These are phyloP conservation scores for Ceratosolen solmsi DNA, from an alignment of 1,140 invertebrate genomes.

Conservation along the genomic window DNA sequence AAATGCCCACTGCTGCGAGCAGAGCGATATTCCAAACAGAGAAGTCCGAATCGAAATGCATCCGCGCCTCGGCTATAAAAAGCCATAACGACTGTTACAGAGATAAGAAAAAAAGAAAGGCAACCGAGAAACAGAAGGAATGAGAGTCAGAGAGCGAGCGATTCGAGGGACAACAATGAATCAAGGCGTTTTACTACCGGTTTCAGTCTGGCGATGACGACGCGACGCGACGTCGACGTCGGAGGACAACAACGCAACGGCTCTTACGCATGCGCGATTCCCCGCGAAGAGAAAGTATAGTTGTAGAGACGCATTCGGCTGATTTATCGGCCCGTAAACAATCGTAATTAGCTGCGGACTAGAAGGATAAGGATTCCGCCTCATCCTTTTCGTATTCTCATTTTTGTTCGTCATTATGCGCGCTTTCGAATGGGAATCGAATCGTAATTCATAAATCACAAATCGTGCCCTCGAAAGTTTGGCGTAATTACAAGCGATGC, in stretches of 20 bases:
- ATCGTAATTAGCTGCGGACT: slow-evolving; percentile 52
- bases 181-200: slow-evolving; percentile 41
- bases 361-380: slow-evolving; percentile 27
- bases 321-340: slow-evolving; percentile 54
- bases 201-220: slow-evolving; percentile 23
- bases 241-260: slow-evolving; percentile 49
- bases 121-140: slow-evolving; percentile 3
- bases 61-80: slow-evolving; percentile 27
- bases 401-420: slow-evolving; percentile 49
- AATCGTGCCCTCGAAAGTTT: neutral
- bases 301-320: slow-evolving; percentile 45
- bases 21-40: slow-evolving; percentile 18
- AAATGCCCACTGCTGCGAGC: slow-evolving; percentile 1
- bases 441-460: slow-evolving; percentile 36
- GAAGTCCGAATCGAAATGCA: slow-evolving; percentile 24
- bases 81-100: slow-evolving; percentile 18
- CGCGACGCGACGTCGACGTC: slow-evolving; percentile 10
- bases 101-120: slow-evolving; percentile 3
- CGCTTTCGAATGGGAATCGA: slow-evolving; percentile 19
- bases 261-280: slow-evolving; percentile 48
- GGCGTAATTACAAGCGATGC: neutral
- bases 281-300: neutral
- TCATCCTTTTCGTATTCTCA: neutral
- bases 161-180: slow-evolving; percentile 38
- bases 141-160: slow-evolving; percentile 2